Evolutionary conservation across 1,140 invertebrate genomes (phyloP).

Genomic region (Pteromalus puparum): DNA sequence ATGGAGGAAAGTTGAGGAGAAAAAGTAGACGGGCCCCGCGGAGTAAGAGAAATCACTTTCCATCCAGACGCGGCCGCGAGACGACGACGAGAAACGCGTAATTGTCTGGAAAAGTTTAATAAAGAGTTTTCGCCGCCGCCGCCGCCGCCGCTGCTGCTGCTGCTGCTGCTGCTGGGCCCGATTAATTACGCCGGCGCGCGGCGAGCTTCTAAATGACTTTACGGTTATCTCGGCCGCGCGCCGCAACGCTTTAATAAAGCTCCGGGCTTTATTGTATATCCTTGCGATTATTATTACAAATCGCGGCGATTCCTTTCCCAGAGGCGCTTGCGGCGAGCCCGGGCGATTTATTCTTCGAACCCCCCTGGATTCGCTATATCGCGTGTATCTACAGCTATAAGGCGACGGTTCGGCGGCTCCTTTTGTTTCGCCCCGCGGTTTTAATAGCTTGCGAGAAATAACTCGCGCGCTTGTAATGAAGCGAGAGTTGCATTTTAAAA

Average conservation of each 20-base stretch:
- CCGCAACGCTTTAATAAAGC: slow-evolving; percentile 24
- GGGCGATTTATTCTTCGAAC: neutral
- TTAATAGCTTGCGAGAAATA: too few species aligned
- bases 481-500: neutral
- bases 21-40: slow-evolving; percentile 4
- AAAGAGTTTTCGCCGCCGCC: slow-evolving; percentile 25
- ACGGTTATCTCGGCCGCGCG: slow-evolving; percentile 6
- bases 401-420: neutral
- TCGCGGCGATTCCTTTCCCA: slow-evolving; percentile 15
- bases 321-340: neutral
- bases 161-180: neutral
- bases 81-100: slow-evolving; percentile 3
- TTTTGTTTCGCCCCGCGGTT: neutral
- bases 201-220: slow-evolving; percentile 18
- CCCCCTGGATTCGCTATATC: neutral
- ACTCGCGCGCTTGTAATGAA: neutral
- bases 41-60: slow-evolving; percentile 37
- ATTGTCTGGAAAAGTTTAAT: slow-evolving; percentile 48
- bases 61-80: slow-evolving; percentile 10
- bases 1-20: neutral
- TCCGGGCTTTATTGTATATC: slow-evolving; percentile 18
- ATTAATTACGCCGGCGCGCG: slow-evolving; percentile 28
- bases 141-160: neutral
- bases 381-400: neutral
- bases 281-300: slow-evolving; percentile 36